Evolutionary conservation across 2,113 vertebrate genomes (phyloP).

Genomic region (Ahaetulla prasina): DNA sequence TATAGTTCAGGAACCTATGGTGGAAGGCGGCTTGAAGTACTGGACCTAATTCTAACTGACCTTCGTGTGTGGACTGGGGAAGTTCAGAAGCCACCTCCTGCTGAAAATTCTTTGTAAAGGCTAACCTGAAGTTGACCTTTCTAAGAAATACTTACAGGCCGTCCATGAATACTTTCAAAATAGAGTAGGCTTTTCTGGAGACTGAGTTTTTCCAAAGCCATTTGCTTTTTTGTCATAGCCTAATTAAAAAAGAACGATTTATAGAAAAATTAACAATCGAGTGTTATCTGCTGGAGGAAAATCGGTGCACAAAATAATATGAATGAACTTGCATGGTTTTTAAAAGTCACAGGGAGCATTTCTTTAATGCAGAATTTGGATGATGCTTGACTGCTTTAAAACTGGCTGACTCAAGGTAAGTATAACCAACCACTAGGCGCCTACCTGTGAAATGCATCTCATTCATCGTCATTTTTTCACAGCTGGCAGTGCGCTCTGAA

Average conservation of each 20-base stretch:
- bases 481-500: not conserved
- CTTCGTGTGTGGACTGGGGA: not conserved
- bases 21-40: conserved; percentile 14
- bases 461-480: too few species aligned
- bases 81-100: conserved; percentile 2
- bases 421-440: not conserved
- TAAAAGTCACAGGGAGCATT: not conserved
- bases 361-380: not conserved
- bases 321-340: not conserved
- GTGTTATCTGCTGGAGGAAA: conserved; percentile 20
- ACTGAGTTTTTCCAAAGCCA: conserved; percentile 77
- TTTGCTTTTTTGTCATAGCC: conserved; percentile 79
- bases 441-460: not conserved
- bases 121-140: conserved; percentile 43
- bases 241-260: conserved; percentile 63
- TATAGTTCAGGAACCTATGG: not conserved
- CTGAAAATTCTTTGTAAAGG: not conserved
- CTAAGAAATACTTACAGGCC: conserved; percentile 67
- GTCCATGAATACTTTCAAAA: conserved; percentile 78
- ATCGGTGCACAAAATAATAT: not conserved
- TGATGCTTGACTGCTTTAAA: not conserved
- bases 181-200: conserved; percentile 82
- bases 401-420: not conserved
- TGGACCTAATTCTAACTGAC: not conserved
- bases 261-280: conserved; percentile 31